These are phyloP conservation scores for Aphidius colemani DNA, from an alignment of 2,888 invertebrate genomes.

Conservation along the genomic window DNA sequence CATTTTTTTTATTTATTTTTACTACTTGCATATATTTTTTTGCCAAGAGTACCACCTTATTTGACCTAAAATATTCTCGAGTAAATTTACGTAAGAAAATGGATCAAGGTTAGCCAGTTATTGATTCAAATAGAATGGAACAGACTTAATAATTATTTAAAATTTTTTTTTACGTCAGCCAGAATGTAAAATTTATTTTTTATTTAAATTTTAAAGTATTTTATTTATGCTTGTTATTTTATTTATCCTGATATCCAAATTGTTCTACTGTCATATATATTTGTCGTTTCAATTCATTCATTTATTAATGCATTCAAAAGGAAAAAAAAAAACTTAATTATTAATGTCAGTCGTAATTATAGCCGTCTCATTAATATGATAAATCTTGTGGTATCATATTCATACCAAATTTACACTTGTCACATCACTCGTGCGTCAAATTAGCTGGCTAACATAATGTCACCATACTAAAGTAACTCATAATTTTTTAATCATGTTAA, in stretches of 20 bases:
- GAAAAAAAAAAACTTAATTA: background rate
- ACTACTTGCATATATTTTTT: background rate
- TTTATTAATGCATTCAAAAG: background rate
- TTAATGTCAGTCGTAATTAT: too few species aligned
- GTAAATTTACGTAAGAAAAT: slow-evolving; percentile 37
- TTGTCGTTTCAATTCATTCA: too few species aligned
- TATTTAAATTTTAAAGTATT: background rate
- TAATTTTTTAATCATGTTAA: too few species aligned
- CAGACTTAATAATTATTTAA: slow-evolving; percentile 41
- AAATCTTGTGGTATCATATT: too few species aligned
- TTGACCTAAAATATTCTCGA: too few species aligned
- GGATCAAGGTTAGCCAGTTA: slow-evolving; percentile 51
- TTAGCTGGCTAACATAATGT: too few species aligned
- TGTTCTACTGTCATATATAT: too few species aligned
- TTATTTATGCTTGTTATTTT: background rate
- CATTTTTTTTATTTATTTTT: slow-evolving; percentile 7
- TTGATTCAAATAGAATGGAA: slow-evolving; percentile 40
- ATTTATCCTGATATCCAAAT: too few species aligned
- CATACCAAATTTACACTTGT: too few species aligned
- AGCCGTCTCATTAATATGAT: too few species aligned
- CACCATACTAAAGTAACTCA: too few species aligned
- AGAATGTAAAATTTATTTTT: slow-evolving; percentile 23
- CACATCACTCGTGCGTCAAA: too few species aligned
- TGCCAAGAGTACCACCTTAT: background rate
- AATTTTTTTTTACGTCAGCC: slow-evolving; percentile 32